Evolutionary conservation across 2,797 vertebrate species (phyloP).

Genomic region (Schizopygopsis pylzovi): DNA sequence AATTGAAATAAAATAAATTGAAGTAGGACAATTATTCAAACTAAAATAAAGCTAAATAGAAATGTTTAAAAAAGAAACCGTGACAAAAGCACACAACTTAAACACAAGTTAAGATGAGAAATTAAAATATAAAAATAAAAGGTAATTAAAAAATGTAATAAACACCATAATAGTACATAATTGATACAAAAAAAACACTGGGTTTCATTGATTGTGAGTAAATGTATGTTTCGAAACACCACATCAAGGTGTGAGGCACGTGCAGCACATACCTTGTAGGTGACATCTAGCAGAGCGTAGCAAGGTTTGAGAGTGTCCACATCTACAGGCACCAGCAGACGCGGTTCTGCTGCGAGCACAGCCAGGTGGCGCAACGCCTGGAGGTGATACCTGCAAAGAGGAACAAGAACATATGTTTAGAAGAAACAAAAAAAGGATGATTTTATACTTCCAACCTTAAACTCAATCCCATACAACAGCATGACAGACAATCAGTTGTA

Average conservation of each 20-base stretch:
- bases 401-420: not conserved
- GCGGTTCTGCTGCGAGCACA: constrained; percentile 91
- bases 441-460: not conserved
- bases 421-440: not conserved
- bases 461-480: not conserved
- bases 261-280: constrained; percentile 85
- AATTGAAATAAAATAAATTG: not conserved
- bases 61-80: not conserved
- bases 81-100: not conserved
- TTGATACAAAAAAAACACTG: not conserved
- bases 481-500: not conserved
- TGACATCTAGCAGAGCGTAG: constrained; percentile 93
- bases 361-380: constrained; percentile 95
- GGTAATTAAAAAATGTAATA: not conserved
- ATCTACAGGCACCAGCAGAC: constrained; percentile 92
- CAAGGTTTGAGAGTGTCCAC: constrained; percentile 94
- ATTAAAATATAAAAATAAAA: not conserved
- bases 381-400: constrained; percentile 88
- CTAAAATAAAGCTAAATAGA: not conserved
- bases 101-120: not conserved
- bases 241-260: not conserved
- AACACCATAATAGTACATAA: not conserved
- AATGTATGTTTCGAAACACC: not conserved
- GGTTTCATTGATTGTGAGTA: not conserved
- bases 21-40: not conserved